Percentiles rank a stretch among this genome's conserved stretches.
Conservation (phyloP, 2,888 invertebrate genomes). For the Lamellibrachia satsuma region DNA sequence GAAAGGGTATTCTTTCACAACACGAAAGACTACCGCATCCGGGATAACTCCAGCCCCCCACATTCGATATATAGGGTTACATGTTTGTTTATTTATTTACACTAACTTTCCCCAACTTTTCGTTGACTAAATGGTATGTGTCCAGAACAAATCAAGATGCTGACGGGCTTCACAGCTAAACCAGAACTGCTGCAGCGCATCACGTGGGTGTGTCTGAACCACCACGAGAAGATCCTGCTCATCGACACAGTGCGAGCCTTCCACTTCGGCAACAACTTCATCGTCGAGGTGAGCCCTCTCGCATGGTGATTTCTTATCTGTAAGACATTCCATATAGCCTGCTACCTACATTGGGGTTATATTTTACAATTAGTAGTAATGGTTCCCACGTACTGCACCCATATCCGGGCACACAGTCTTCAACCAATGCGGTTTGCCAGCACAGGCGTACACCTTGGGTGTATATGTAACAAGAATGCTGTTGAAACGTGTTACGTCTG, state of each 20-base stretch:
- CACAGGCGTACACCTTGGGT: background rate
- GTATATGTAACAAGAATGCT: background rate
- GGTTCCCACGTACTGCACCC: background rate
- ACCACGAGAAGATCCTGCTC: conserved; percentile 49
- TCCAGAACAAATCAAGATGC: conserved; percentile 60
- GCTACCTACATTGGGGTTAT: background rate
- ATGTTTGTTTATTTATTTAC: background rate
- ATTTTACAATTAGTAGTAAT: background rate
- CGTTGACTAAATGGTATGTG: background rate
- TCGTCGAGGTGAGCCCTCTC: conserved; percentile 51
- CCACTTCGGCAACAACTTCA: conserved; percentile 67
- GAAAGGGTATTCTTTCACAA: too few species aligned
- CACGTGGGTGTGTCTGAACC: conserved; percentile 62
- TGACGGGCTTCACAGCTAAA: conserved; percentile 55
- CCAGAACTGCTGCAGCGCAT: conserved; percentile 60
- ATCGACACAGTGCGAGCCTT: conserved; percentile 69
- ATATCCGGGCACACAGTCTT: background rate
- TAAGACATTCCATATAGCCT: background rate
- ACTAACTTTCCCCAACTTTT: background rate
- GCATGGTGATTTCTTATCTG: background rate
- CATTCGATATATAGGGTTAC: background rate
- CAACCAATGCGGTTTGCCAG: background rate
- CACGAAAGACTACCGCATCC: too few species aligned
- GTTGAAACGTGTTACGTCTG: background rate
- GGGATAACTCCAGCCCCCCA: background rate